Conservation (phyloP, 2,888 invertebrate genomes). For the Hemicrepidius hirtus region DNA sequence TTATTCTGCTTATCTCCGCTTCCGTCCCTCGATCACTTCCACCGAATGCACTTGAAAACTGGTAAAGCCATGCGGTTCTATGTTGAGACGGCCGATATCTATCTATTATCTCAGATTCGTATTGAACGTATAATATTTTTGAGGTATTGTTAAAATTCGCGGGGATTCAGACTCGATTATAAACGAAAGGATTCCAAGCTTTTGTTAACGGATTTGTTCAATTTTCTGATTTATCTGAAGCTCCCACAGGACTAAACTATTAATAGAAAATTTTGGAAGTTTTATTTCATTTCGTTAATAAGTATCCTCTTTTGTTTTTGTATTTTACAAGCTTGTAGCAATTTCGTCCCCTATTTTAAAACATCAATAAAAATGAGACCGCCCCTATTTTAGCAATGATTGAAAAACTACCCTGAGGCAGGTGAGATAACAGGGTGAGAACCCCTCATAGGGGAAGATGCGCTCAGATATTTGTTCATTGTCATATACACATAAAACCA, state of each 20-base stretch:
- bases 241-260: not conserved
- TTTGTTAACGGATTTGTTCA: slow-evolving; percentile 19
- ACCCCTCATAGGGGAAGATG: slow-evolving; percentile 57
- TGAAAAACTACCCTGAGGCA: slow-evolving; percentile 59
- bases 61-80: slow-evolving; percentile 63
- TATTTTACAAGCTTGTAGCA: slow-evolving; percentile 36
- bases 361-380: slow-evolving; percentile 49
- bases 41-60: slow-evolving; percentile 72
- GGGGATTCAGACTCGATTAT: slow-evolving; percentile 39
- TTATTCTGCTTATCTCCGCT: slow-evolving; percentile 72
- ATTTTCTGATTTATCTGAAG: not conserved
- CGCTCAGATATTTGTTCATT: slow-evolving; percentile 58
- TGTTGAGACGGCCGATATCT: slow-evolving; percentile 60
- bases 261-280: not conserved
- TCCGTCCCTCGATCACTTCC: slow-evolving; percentile 72
- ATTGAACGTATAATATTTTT: slow-evolving; percentile 56
- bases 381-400: slow-evolving; percentile 55
- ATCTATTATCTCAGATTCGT: slow-evolving; percentile 61
- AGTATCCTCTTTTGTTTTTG: too few species aligned
- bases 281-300: too few species aligned
- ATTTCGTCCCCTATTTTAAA: slow-evolving; percentile 44
- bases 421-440: slow-evolving; percentile 61
- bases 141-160: slow-evolving; percentile 57
- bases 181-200: slow-evolving; percentile 46
- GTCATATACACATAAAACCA: slow-evolving; percentile 58